Base-by-base conservation (phyloP, 2,797 vertebrate species). In the Phaenicophaeus curvirostris region DNA sequence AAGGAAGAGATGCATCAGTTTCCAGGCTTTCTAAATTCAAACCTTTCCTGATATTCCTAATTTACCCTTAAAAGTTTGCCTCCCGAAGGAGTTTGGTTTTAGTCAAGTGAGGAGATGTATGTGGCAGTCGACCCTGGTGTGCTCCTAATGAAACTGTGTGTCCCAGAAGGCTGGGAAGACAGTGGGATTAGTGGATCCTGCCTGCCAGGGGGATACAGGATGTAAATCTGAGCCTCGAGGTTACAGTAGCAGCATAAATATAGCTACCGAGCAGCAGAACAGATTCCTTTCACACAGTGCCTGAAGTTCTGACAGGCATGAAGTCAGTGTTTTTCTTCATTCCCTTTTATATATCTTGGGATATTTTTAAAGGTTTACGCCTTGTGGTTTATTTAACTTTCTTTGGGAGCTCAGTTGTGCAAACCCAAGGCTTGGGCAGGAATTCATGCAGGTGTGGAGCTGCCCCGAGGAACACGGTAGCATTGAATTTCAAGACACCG, bases 261-360 rank as follows among this genome's bases (percentile, higher is more conserved):
- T 39, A 96, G 82, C 85, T 91, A 9, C 88, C 18, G 2, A 61
- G 76, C 82, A 65, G 82, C 91, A 41, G 41, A 84, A 51, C 87
- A 71, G 77, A 41, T 94, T 41, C 78, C 75, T 96, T 42, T 87
- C 90, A 73, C 91, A 66, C 79, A 5, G 75, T 14, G 69, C 33
- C 68, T 41, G 73, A 72, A 67, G 82, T 63, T 93, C 82, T 93
- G 83, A 93, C 94, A 96, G 87, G 89, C 93, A 44, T 2, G 10
- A 87, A 83, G n/a, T 80, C 91, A 21, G 31, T 91, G 69, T 17
- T 91, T 73, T 74, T 35, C 58, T 77, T 57, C 83, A 5, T 66
- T 87, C 58, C 87, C 75, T 14, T 81, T 85, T 87, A 7, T 71
- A 20, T 37, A 50, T 23, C 73, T 78, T 31, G 6, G 79, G 83